These are phyloP conservation scores for Myotis planiceps DNA, from an alignment of 2,797 vertebrate genomes.

Conservation along the genomic window DNA sequence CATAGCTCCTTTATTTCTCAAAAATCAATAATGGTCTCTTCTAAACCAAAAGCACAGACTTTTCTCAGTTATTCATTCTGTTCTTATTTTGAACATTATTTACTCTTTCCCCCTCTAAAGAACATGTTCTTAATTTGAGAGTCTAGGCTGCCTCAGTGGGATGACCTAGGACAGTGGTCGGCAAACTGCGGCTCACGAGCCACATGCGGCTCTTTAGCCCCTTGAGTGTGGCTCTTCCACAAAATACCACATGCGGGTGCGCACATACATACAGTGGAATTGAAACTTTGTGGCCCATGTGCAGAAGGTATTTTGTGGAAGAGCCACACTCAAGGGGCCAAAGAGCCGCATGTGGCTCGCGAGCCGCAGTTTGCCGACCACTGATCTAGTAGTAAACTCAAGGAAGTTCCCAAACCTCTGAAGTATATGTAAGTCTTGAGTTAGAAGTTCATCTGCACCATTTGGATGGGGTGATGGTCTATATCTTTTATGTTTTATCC, in stretches of 20 bases:
- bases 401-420: not conserved
- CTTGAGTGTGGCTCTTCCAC: too few species aligned
- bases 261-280: too few species aligned
- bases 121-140: not conserved
- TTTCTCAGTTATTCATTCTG: not conserved
- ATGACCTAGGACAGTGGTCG: too few species aligned
- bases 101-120: not conserved
- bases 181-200: too few species aligned
- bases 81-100: not conserved
- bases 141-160: not conserved
- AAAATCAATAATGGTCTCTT: not conserved
- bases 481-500: not conserved
- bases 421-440: not conserved
- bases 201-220: too few species aligned
- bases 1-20: not conserved
- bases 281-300: too few species aligned
- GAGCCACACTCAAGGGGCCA: too few species aligned
- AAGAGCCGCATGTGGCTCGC: too few species aligned
- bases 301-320: too few species aligned
- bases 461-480: not conserved
- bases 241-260: too few species aligned
- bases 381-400: not conserved
- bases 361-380: too few species aligned
- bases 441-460: too few species aligned
- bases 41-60: not conserved